Conservation (phyloP, 1,140 invertebrate species). For the Zaprionus gabonicus region DNA sequence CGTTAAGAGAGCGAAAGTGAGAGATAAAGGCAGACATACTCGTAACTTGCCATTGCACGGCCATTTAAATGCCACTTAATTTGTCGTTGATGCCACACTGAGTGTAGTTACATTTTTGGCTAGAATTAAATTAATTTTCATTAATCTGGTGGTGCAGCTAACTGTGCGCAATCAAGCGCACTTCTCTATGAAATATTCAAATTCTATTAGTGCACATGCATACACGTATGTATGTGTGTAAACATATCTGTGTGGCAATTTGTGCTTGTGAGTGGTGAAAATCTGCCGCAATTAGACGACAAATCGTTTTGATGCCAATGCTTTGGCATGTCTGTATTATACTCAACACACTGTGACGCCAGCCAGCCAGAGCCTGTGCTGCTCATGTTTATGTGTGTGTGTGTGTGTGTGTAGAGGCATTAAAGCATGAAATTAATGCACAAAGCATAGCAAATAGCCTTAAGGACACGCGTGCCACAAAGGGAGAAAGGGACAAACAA, state of each 20-base stretch:
- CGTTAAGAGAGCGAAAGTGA: background rate
- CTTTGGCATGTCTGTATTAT: slow-evolving; percentile 11
- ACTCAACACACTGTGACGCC: slow-evolving; percentile 45
- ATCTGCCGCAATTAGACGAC: slow-evolving; percentile 59
- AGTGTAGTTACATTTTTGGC: background rate
- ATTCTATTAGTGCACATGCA: slow-evolving; percentile 46
- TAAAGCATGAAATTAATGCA: slow-evolving; percentile 70
- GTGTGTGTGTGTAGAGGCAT: slow-evolving; percentile 46
- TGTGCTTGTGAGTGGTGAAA: slow-evolving; percentile 30
- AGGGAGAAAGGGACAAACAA: slow-evolving; percentile 2
- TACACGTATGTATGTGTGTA: background rate
- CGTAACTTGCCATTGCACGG: slow-evolving; percentile 6
- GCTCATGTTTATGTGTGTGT: slow-evolving; percentile 11
- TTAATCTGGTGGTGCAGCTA: slow-evolving; percentile 22
- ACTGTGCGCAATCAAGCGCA: slow-evolving; percentile 43
- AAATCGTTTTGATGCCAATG: slow-evolving; percentile 47
- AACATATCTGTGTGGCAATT: slow-evolving; percentile 8
- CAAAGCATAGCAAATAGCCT: slow-evolving; percentile 60
- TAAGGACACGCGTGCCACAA: slow-evolving; percentile 54
- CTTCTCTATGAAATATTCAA: slow-evolving; percentile 52
- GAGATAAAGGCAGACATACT: background rate
- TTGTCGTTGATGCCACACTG: slow-evolving; percentile 8
- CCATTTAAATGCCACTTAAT: slow-evolving; percentile 15
- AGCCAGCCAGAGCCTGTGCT: slow-evolving; percentile 18
- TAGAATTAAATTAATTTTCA: slow-evolving; percentile 24